A percentile compares a stretch with the other conserved stretches of the same genome.
Evolutionary conservation across 2,797 vertebrate genomes (phyloP).

Genomic region (Poeciliopsis presidionis): DNA sequence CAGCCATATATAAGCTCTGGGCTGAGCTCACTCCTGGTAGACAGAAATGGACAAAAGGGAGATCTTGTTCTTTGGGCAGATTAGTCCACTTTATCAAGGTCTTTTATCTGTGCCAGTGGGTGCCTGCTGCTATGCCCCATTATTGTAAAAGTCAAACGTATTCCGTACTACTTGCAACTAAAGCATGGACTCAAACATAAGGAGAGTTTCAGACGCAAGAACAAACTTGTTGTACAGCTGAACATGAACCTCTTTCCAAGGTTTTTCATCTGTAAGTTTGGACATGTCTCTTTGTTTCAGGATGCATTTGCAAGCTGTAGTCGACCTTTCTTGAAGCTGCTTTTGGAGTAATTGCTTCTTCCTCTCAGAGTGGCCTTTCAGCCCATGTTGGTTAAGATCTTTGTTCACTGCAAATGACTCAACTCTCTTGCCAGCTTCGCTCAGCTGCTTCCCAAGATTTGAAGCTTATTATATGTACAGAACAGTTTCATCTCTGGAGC

Average conservation of each 20-base stretch:
- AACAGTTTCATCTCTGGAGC: not conserved
- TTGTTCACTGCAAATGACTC: not conserved
- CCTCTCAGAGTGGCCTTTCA: not conserved
- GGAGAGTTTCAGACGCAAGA: not conserved
- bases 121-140: not conserved
- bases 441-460: not conserved
- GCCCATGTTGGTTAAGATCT: not conserved
- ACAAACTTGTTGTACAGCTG: not conserved
- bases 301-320: not conserved
- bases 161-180: not conserved
- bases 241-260: not conserved
- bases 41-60: not conserved
- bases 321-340: not conserved
- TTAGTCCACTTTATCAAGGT: not conserved
- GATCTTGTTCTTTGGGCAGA: not conserved
- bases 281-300: not conserved
- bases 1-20: not conserved
- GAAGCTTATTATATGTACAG: too few species aligned
- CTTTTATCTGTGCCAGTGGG: not conserved
- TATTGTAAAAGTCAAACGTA: not conserved
- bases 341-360: not conserved
- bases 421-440: not conserved
- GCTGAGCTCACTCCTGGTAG: not conserved
- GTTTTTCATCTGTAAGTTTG: not conserved
- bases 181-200: not conserved